Conservation (phyloP, 37 sponge, comb jelly and placozoan species). For the Haliclona indistincta region DNA sequence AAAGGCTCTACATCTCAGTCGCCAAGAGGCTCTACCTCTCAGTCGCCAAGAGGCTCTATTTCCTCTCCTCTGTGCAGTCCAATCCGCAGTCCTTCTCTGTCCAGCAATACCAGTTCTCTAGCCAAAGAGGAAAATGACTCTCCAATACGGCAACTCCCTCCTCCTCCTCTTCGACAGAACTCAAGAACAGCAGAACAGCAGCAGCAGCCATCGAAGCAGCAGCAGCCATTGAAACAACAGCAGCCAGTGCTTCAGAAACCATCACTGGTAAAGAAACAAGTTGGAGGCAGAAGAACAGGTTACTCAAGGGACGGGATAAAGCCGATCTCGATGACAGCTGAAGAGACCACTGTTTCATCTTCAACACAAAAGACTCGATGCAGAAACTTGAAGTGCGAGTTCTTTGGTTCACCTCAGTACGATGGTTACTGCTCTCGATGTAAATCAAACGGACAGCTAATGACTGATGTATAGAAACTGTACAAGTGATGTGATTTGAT, state of each 20-base stretch:
- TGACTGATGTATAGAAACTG: not conserved
- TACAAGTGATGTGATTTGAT: no score
- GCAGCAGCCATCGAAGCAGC: not conserved
- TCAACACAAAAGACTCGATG: constrained; percentile 13
- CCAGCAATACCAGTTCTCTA: not conserved
- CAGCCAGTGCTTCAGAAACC: not conserved
- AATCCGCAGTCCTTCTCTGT: not conserved
- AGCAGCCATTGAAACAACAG: not conserved
- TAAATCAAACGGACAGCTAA: constrained; percentile 10
- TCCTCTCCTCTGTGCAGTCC: not conserved
- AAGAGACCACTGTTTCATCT: not conserved
- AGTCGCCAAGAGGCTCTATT: not conserved
- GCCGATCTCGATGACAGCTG: constrained; percentile 18
- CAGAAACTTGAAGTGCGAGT: constrained; percentile 32
- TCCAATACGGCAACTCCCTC: not conserved
- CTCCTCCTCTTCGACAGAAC: not conserved
- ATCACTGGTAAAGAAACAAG: not conserved
- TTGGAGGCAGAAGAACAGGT: constrained; percentile 3
- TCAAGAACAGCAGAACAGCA: not conserved
- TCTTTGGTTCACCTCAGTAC: constrained; percentile 30
- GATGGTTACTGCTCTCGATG: constrained; percentile 64
- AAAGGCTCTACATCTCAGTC: not conserved
- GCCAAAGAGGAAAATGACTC: not conserved
- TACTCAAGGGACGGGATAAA: constrained; percentile 56
- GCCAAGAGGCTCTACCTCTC: not conserved